These are phyloP conservation scores for Cybosia mesomella DNA, from an alignment of 2,888 invertebrate species.

Conservation along the genomic window DNA sequence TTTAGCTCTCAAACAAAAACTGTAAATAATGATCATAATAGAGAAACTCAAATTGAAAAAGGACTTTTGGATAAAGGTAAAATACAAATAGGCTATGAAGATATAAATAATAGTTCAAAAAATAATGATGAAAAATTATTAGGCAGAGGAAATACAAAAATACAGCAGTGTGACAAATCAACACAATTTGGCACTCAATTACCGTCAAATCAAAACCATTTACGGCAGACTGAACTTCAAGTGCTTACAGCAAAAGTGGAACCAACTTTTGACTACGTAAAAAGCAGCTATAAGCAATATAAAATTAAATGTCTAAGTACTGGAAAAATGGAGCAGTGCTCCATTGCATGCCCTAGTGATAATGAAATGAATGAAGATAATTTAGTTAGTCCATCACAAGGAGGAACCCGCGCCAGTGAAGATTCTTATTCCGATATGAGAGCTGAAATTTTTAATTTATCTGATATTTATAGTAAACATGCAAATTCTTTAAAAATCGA, in stretches of 20 bases:
- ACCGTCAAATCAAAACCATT: conserved; percentile 41
- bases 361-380: conserved; percentile 38
- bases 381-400: conserved; percentile 3
- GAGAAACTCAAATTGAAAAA: conserved; percentile 59
- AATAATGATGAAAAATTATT: conserved; percentile 19
- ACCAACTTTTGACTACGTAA: conserved; percentile 62
- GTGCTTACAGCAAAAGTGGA: conserved; percentile 66
- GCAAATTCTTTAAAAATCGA: conserved; percentile 49
- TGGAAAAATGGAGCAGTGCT: conserved; percentile 66
- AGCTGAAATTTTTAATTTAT: conserved; percentile 47
- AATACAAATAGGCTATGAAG: conserved; percentile 29
- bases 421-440: conserved; percentile 23
- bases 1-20: conserved; percentile 54
- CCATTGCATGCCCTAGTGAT: conserved; percentile 56
- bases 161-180: conserved; percentile 19
- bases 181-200: conserved; percentile 26
- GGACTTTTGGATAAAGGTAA: conserved; percentile 28
- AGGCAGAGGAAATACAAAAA: conserved; percentile 17
- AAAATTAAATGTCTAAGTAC: conserved; percentile 67
- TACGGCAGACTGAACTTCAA: conserved; percentile 65
- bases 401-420: conserved; percentile 23
- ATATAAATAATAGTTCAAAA: conserved; percentile 31
- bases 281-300: conserved; percentile 65
- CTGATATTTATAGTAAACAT: conserved; percentile 67
- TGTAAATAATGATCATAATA: conserved; percentile 29